These are phyloP conservation scores for Ochotona curzoniae DNA, from an alignment of 2,113 vertebrate genomes.

Conservation along the genomic window DNA sequence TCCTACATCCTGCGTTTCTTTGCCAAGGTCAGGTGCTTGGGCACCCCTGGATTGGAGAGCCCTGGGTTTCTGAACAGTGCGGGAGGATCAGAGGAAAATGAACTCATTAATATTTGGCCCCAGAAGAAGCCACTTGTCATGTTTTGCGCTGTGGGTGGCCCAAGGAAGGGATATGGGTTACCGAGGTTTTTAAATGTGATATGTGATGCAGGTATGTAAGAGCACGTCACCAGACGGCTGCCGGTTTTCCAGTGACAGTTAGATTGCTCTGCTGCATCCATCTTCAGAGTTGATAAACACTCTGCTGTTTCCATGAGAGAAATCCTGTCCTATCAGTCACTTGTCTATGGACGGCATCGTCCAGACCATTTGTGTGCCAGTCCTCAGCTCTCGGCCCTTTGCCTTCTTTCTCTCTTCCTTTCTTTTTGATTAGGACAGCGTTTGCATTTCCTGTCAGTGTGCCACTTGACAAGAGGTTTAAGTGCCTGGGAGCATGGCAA, in stretches of 20 bases:
- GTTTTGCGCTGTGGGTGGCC: neutral
- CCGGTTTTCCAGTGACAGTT: neutral
- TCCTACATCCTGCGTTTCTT: neutral
- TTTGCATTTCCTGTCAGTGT: constrained; percentile 57
- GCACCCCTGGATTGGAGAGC: neutral
- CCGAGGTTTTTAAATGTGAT: neutral
- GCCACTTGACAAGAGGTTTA: constrained; percentile 42
- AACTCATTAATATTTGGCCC: neutral
- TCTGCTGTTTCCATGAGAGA: neutral
- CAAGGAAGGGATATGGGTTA: neutral
- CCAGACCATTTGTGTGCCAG: neutral
- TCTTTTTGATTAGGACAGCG: neutral
- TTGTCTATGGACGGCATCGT: neutral
- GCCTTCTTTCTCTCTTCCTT: constrained; percentile 39
- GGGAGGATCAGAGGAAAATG: neutral
- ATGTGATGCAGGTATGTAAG: neutral
- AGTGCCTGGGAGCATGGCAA: constrained; percentile 51
- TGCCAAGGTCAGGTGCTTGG: neutral
- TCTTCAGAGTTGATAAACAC: constrained; percentile 7
- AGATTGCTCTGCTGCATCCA: neutral
- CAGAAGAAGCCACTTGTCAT: neutral
- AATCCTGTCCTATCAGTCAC: neutral
- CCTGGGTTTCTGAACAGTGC: neutral
- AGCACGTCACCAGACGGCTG: neutral
- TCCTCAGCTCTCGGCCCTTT: neutral